These are phyloP conservation scores for Clanis bilineata DNA, from an alignment of 2,888 invertebrate genomes.

Conservation along the genomic window DNA sequence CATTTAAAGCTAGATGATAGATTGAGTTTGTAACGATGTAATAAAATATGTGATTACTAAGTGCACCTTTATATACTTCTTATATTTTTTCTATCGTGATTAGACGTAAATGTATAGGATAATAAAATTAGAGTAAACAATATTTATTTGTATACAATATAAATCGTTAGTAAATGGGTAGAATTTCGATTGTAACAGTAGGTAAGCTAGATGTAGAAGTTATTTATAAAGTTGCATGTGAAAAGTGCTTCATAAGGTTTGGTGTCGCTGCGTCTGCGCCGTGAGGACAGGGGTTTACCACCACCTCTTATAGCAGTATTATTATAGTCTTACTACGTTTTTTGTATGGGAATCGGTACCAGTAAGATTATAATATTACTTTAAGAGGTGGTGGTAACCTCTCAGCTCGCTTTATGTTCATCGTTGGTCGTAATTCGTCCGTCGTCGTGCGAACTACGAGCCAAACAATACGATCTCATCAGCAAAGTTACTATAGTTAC, in stretches of 20 bases:
- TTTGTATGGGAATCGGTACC: no score
- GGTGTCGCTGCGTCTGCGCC: no score
- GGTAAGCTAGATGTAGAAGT: slow-evolving; percentile 10
- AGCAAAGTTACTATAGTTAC: slow-evolving; percentile 12
- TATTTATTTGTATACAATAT: slow-evolving; percentile 13
- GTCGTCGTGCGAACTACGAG: neutral
- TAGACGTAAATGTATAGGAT: neutral
- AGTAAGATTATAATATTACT: no score
- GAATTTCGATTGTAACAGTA: slow-evolving; percentile 8
- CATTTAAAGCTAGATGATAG: slow-evolving; percentile 8
- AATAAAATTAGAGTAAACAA: neutral
- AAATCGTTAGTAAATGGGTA: neutral
- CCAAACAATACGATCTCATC: slow-evolving; percentile 15
- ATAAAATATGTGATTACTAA: slow-evolving; percentile 9
- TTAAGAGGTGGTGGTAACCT: no score
- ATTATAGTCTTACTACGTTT: no score
- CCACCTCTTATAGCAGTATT: no score
- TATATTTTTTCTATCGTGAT: slow-evolving; percentile 12
- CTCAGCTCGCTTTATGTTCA: neutral
- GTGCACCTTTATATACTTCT: slow-evolving; percentile 12
- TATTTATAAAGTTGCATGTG: no score
- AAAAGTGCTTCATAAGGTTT: no score
- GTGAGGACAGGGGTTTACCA: no score
- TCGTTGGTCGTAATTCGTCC: no score
- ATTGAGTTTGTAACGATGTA: neutral